Conservation (phyloP, 2,113 vertebrate species). For the Anguilla rostrata region DNA sequence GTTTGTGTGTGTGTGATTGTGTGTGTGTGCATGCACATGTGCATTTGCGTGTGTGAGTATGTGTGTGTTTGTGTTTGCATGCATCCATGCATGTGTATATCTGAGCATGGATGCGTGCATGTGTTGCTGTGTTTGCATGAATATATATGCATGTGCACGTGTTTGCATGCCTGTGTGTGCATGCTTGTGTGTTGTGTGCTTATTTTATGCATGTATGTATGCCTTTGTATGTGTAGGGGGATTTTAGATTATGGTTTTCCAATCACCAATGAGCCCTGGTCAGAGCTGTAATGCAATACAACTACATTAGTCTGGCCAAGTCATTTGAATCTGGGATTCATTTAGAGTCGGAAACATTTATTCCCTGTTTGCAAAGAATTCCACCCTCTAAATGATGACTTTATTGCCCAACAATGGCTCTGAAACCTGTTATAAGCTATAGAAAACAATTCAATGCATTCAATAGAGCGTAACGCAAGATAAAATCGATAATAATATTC, state of each 20-base stretch:
- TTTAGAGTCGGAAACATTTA: slow-evolving; percentile 52
- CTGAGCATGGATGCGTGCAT: too few relatives aligned
- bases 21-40: too few relatives aligned
- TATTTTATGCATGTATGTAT: too few relatives aligned
- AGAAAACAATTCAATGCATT: slow-evolving; percentile 51
- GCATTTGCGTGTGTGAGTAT: too few relatives aligned
- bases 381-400: slow-evolving; percentile 56
- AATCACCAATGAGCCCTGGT: not conserved
- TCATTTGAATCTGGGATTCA: slow-evolving; percentile 32
- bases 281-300: not conserved
- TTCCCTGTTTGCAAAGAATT: slow-evolving; percentile 36
- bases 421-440: slow-evolving; percentile 47
- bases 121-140: too few relatives aligned
- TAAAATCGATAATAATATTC: slow-evolving; percentile 69
- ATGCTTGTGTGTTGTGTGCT: too few relatives aligned
- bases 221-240: not conserved
- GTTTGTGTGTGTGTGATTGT: too few relatives aligned
- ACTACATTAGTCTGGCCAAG: not conserved
- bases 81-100: not conserved
- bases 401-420: slow-evolving; percentile 59
- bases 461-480: slow-evolving; percentile 55
- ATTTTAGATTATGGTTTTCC: not conserved
- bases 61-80: too few relatives aligned
- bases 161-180: too few relatives aligned
- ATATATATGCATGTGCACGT: too few relatives aligned